These are phyloP conservation scores for Biston stratarius DNA, from an alignment of 2,888 invertebrate genomes.

Conservation along the genomic window DNA sequence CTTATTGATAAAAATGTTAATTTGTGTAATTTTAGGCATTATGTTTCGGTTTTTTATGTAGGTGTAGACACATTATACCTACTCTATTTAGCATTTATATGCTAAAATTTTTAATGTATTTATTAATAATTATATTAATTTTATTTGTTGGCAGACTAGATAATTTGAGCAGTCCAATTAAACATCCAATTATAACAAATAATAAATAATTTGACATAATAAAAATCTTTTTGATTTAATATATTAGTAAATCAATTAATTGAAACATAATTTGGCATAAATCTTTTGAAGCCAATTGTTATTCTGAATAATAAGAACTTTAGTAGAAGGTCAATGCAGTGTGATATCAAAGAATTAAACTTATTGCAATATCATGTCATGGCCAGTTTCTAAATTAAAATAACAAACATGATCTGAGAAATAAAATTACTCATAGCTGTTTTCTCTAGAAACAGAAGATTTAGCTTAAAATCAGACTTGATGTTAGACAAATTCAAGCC, in stretches of 20 bases:
- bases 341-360: constrained; percentile 16
- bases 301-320: constrained; percentile 14
- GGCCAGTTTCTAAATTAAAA: constrained; percentile 15
- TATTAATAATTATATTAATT: no score
- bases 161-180: no score
- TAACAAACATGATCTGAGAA: constrained; percentile 19
- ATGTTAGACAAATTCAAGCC: no score
- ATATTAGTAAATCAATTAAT: background rate
- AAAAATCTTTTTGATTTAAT: background rate
- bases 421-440: constrained; percentile 2
- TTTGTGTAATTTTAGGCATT: constrained; percentile 31
- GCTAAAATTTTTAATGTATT: no score
- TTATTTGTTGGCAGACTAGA: no score
- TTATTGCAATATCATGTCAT: constrained; percentile 16
- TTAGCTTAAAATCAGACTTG: no score
- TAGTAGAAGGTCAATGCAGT: constrained; percentile 16
- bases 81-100: background rate
- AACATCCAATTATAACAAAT: background rate
- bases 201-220: background rate
- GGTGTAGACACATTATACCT: background rate
- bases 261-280: background rate
- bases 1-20: constrained; percentile 22
- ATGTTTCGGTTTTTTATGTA: constrained; percentile 1
- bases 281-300: background rate
- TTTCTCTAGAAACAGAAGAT: background rate